Evolutionary conservation across 2,888 invertebrate species (phyloP), one percentile per base, ranked within the genome.

Genomic region (Augochlorella aurata): DNA sequence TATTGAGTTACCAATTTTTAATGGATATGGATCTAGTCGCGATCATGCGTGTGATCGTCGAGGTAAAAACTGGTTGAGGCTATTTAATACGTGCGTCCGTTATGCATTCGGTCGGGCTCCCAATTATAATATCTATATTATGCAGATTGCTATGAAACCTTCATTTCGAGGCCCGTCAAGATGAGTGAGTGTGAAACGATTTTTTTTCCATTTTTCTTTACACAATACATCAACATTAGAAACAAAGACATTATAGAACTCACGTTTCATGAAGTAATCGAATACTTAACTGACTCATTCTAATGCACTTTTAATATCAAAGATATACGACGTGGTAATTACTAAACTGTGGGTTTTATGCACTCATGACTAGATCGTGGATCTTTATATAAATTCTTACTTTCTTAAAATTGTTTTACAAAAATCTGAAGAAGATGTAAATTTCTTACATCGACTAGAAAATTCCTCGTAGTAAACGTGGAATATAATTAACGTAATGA

Each of bases 1-100:
- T 89, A 89, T 88, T 83, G 74, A 72, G 79, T 88, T 88, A 88
- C 88, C 78, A 80, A 86, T 86, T 86, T 84, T 87, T 85, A 87
- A 88, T 85, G 88, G 84, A 85, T 81, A 76, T 85, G 86, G 81
- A 88, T 73, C 84, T 54, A 83, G 79, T 68, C 63, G 87, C 81
- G 89, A 87, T 77, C 87, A 87, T 71, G 85, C 89, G 87, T 88
- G 76, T 87, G 85, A 87, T 87, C 81, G 73, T 58, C 58, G 38
- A 76, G 77, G 82, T 72, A 86, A 79, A 87, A 86, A 66, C 71
- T 81, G 63, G 68, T 76, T 77, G 70, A 63, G 74, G 63, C 68
- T 79, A 77, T 70, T 72, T 65, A 54, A 77, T 80, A 77, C 67
- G 71, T 29, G 63, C 71, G 69, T 29, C 70, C 76, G 65, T 80